Percentiles rank a stretch among this genome's conserved stretches.
These are phyloP conservation scores for Cephus cinctus DNA, from an alignment of 1,140 invertebrate genomes.

Conservation along the genomic window DNA sequence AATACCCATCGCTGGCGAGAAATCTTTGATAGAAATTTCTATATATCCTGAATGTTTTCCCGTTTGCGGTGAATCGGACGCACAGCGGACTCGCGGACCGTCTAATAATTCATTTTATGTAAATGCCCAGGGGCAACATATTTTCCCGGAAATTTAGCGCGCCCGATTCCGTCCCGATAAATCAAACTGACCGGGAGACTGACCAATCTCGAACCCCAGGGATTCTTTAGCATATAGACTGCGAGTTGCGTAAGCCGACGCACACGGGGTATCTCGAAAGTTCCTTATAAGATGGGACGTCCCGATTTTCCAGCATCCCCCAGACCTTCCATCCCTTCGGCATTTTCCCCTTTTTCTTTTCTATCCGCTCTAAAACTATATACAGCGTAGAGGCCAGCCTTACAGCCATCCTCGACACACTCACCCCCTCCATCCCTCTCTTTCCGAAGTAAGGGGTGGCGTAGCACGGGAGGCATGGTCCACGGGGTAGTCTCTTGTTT, in stretches of 20 bases:
- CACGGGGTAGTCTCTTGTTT: slow-evolving; percentile 31
- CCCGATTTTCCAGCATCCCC: background rate
- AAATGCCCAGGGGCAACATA: slow-evolving; percentile 44
- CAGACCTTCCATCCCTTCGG: no score
- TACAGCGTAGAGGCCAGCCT: no score
- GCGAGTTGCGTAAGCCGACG: slow-evolving; percentile 28
- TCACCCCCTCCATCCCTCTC: background rate
- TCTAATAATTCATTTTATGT: slow-evolving; percentile 13
- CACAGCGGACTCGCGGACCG: background rate
- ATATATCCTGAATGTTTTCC: no score
- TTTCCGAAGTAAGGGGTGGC: slow-evolving; percentile 9
- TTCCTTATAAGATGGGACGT: background rate
- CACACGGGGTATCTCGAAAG: slow-evolving; percentile 1
- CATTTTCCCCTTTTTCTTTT: slow-evolving; percentile 4
- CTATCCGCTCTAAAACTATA: background rate
- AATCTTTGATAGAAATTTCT: no score
- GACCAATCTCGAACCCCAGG: slow-evolving; percentile 27
- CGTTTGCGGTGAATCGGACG: background rate
- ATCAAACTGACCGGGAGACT: slow-evolving; percentile 48
- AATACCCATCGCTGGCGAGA: no score
- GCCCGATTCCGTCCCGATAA: slow-evolving; percentile 49
- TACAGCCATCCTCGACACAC: no score
- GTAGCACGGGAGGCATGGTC: slow-evolving; percentile 7
- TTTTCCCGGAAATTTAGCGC: slow-evolving; percentile 51
- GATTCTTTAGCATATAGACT: slow-evolving; percentile 50